phyloP scores from a whole-genome alignment of 2,113 vertebrate species.

The Callospermophilus lateralis region DNA sequence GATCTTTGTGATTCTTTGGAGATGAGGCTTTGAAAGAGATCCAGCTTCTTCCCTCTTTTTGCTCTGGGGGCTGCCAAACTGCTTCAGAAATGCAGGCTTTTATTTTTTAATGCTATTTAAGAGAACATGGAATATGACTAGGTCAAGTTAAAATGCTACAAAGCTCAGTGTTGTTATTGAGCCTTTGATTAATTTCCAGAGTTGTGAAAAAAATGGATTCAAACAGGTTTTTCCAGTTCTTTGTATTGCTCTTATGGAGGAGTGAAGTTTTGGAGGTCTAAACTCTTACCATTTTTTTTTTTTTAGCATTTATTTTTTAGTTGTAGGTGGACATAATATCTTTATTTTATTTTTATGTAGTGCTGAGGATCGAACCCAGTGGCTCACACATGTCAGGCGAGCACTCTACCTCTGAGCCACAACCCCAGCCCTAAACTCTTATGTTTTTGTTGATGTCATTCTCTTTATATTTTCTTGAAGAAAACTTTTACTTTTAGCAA shows the following conservation, averaged over 20 bases:
- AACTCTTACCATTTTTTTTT: background rate
- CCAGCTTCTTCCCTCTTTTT: background rate
- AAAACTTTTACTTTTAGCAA: background rate
- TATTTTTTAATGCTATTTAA: background rate
- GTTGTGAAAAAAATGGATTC: background rate
- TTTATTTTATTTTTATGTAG: no score
- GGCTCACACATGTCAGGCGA: no score
- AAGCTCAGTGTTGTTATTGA: background rate
- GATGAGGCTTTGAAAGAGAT: background rate
- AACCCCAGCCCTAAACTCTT: no score
- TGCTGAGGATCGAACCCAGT: no score
- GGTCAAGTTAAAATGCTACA: background rate
- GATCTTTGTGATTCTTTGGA: background rate
- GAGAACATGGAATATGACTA: background rate
- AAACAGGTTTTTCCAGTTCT: background rate
- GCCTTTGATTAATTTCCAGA: background rate
- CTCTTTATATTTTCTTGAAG: background rate
- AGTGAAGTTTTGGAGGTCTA: background rate
- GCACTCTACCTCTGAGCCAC: no score
- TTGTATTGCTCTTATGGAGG: background rate
- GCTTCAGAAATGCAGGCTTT: background rate
- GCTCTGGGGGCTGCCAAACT: background rate
- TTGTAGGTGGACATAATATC: no score
- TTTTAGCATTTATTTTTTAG: no score
- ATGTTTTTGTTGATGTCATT: background rate